A percentile compares a stretch with the other conserved stretches of the same genome.
phyloP scores from a whole-genome alignment of 1,140 invertebrate species.

The Teleogryllus occipitalis region DNA sequence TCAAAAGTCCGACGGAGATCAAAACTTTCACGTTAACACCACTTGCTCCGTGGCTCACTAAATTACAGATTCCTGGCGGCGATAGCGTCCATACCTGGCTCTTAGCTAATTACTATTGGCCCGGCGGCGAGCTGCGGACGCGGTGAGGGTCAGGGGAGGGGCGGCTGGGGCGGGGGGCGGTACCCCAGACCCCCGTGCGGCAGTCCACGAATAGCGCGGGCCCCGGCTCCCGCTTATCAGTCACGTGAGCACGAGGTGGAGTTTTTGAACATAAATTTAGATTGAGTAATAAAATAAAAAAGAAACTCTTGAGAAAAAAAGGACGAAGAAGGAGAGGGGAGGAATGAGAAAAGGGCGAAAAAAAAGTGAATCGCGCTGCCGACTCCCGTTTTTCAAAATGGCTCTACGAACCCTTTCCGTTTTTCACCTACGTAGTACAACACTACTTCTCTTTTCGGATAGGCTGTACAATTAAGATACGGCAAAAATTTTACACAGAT shows the following conservation, averaged over 20 bases:
- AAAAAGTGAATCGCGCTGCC: conserved; percentile 10
- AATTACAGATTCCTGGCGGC: not conserved
- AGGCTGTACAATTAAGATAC: not conserved
- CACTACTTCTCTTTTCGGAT: not conserved
- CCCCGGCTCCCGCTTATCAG: conserved; percentile 6
- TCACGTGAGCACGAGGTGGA: conserved; percentile 7
- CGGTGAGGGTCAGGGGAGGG: not conserved
- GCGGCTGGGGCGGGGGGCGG: not conserved
- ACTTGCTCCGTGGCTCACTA: not conserved
- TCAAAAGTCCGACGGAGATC: conserved; percentile 3
- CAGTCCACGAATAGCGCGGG: conserved; percentile 11
- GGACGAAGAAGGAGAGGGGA: not conserved
- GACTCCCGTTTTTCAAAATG: conserved; percentile 13
- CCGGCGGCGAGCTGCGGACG: not conserved
- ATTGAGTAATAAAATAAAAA: not conserved
- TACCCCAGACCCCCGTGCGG: not conserved
- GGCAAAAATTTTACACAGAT: not conserved
- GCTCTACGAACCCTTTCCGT: not conserved
- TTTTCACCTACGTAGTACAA: not conserved
- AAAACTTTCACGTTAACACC: conserved; percentile 4
- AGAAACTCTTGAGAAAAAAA: not conserved
- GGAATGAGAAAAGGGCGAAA: not conserved
- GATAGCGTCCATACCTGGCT: conserved; percentile 7
- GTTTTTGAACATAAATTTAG: conserved; percentile 1
- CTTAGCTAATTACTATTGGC: conserved; percentile 17